Evolutionary conservation across 2,888 invertebrate species (phyloP), one percentile per base, ranked within the genome.

Genomic region (Bombyx huttoni): DNA sequence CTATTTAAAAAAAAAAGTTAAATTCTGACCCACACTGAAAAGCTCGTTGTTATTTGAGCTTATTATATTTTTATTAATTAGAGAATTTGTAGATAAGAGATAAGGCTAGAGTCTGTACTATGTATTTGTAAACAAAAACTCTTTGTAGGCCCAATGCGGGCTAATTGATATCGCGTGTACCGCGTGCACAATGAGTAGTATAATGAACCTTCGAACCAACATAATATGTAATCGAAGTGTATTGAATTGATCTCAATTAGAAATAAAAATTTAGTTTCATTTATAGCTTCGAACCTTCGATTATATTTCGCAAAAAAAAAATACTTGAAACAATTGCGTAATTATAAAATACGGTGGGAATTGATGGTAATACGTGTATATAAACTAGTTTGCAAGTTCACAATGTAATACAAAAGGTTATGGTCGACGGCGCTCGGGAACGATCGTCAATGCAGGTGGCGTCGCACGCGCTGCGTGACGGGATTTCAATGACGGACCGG

Each of bases 361-460:
- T 24, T 24, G 24, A 24, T 24, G 24, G 24, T 24, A 24, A 24
- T 24, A 24, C 24, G 24, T n/a, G n/a, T 24, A 24, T 52, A 50
- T 58, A 51, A 63, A 63, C 60, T 56, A 64, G 60, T 67, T 70
- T 64, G 69, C 68, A 71, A 71, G 68, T 70, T 67, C 64, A 70
- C 61, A 61, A 62, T 57, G 62, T 59, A 58, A 63, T 62, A 54
- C 49, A 59, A 62, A 63, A 67, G 68, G 75, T 75, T 78, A 78
- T 78, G 77, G 72, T 65, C 68, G 68, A 75, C 75, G 78, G 76
- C 75, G 70, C 70, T 67, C 62, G 57, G 57, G 58, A 60, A 59
- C 65, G 65, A 77, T 81, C 72, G 63, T 59, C 67, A 60, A 84
- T 83, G 83, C 87, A 85, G 84, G 84, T 84, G 78, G 75, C 72